Conservation (phyloP, 2,888 invertebrate genomes). For the Gymnocheta viridis region DNA sequence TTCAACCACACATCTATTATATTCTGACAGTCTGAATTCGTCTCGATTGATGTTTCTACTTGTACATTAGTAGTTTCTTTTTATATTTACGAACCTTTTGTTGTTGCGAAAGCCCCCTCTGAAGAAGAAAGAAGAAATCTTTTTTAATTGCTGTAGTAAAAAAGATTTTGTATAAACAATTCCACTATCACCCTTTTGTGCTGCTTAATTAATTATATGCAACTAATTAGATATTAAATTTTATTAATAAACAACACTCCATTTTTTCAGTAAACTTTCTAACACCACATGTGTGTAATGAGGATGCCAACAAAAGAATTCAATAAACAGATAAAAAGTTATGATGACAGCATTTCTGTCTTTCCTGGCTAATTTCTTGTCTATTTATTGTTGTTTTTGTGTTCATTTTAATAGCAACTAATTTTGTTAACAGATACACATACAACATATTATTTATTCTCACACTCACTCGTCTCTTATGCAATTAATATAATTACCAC, state of each 20-base stretch:
- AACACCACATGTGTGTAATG: too few species aligned
- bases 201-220: too few species aligned
- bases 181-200: too few species aligned
- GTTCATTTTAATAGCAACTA: constrained; percentile 37
- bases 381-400: neutral
- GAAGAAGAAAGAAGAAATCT: too few species aligned
- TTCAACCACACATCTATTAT: too few species aligned
- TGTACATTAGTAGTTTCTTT: too few species aligned
- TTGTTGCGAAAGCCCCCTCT: too few species aligned
- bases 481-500: constrained; percentile 56
- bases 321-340: constrained; percentile 49
- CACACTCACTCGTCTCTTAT: constrained; percentile 9
- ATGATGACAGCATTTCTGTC: constrained; percentile 1
- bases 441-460: neutral
- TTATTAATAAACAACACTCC: neutral
- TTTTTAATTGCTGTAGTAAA: too few species aligned
- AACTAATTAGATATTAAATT: neutral
- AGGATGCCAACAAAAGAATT: constrained; percentile 13
- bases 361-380: neutral
- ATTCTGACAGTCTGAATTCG: too few species aligned
- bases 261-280: neutral
- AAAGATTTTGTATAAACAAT: too few species aligned
- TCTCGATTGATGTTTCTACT: too few species aligned
- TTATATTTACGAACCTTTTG: too few species aligned
- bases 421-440: constrained; percentile 40